phyloP scores from a whole-genome alignment of 2,113 vertebrate genomes.

The Rostratula benghalensis region DNA sequence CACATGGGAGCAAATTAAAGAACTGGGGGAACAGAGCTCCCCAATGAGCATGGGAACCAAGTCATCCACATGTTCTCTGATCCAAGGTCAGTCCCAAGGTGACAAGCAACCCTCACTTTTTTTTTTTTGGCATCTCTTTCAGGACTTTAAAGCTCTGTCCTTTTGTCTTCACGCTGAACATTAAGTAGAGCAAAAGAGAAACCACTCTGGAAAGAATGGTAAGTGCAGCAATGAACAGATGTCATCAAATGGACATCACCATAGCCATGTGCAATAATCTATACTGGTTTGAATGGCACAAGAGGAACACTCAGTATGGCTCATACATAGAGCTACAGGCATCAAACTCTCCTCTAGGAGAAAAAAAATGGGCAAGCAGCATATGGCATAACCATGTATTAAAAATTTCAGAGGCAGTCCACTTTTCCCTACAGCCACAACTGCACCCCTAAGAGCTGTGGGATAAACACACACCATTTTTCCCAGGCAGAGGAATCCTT shows the following conservation, averaged over 20 bases:
- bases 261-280: not conserved
- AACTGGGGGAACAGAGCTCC: not conserved
- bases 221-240: not conserved
- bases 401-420: not conserved
- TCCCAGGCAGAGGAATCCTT: not conserved
- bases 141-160: not conserved
- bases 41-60: not conserved
- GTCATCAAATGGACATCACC: not conserved
- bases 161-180: not conserved
- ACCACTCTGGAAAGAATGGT: not conserved
- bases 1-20: not conserved
- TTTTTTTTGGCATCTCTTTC: not conserved
- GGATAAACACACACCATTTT: not conserved
- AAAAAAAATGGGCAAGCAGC: not conserved
- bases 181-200: not conserved
- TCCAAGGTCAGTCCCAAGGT: not conserved
- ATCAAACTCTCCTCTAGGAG: not conserved
- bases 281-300: not conserved
- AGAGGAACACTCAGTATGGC: not conserved
- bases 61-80: not conserved
- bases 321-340: not conserved
- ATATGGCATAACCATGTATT: not conserved
- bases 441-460: accelerated
- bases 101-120: not conserved
- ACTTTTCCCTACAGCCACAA: not conserved